Base-by-base conservation (phyloP, 2,113 vertebrate species). In the Platycercus adscitus region DNA sequence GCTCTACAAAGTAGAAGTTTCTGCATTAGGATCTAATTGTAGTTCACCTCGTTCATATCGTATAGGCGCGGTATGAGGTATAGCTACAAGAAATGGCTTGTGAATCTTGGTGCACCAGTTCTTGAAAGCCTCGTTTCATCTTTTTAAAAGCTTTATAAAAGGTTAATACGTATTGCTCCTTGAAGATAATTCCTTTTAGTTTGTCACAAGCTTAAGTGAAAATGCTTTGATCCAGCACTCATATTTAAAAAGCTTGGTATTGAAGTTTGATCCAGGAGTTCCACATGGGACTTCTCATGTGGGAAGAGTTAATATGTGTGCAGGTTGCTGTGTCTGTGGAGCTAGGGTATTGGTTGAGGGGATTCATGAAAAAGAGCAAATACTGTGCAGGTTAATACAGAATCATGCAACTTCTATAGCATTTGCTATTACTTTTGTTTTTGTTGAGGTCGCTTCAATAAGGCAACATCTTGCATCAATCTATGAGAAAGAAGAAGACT, bases 391-490 rank as follows among this genome's bases (percentile, higher is more conserved):
- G 23, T 29, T 72, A 72, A 46, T 68, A 7, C 17, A 80, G 49
- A 80, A 49, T 69, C 23, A 11, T 73, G 83, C 35, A 19, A 17
- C 24, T 78, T 73, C 10, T 50, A 3, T 18, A 60, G 11, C 0
- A 2, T 85, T 83, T 79, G n/a, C 55, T 68, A 1, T 49, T 61
- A 25, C 28, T 53, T 58, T 77, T 70, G 5, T 61, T 55, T 8
- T 52, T 69, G 13, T 43, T 78, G 91, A 99, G 99, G 99, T 99
- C 12, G 99, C 99, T 79, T 99, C 99, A 29, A 99, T 99, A 97
- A 98, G 99, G 96, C 99, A 99, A 94, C 99, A 99, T 97, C 98
- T 99, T 96, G 99, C 99, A 81, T 99, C 99, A n/a, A 99, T 99
- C 97, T 99, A 99, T 97, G 99, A 99, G 96, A 99, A 99, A 79